A percentile compares a stretch with the other conserved stretches of the same genome.
phyloP scores from a whole-genome alignment of 2,888 invertebrate species.

The Dyspetes luteomarginatus region DNA sequence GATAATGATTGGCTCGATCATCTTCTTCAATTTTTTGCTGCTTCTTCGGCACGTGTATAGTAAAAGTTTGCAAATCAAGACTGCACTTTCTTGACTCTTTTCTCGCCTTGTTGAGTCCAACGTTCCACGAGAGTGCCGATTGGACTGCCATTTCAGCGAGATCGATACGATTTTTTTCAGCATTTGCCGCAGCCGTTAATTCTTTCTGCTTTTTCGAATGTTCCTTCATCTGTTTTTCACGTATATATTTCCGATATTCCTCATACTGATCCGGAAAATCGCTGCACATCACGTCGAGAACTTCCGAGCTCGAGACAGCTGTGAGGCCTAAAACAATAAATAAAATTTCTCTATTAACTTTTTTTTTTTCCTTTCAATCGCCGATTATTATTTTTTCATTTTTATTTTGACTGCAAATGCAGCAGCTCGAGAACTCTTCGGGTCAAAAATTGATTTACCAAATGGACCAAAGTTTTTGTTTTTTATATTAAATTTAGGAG shows the following conservation, averaged over 20 bases:
- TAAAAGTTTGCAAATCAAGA: conserved; percentile 96
- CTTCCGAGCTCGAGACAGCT: conserved; percentile 95
- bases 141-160: conserved; percentile 92
- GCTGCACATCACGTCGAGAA: conserved; percentile 96
- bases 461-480: too few relatives aligned
- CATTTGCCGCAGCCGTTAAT: conserved; percentile 85
- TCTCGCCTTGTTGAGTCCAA: conserved; percentile 91
- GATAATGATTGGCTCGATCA: conserved; percentile 89
- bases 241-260: conserved; percentile 91
- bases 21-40: conserved; percentile 84
- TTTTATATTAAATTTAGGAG: too few relatives aligned
- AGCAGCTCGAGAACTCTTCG: too few relatives aligned
- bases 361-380: not conserved
- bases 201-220: conserved; percentile 88
- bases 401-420: too few relatives aligned
- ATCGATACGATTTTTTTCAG: conserved; percentile 86
- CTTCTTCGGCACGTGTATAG: conserved; percentile 90
- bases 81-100: conserved; percentile 92
- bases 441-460: too few relatives aligned
- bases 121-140: conserved; percentile 95
- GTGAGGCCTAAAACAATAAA: conserved; percentile 87
- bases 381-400: not conserved
- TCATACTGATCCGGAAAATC: conserved; percentile 98
- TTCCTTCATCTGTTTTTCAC: conserved; percentile 89
- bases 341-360: not conserved